Base-by-base conservation (phyloP, 2,797 vertebrate species). In the Erpetoichthys calabaricus region DNA sequence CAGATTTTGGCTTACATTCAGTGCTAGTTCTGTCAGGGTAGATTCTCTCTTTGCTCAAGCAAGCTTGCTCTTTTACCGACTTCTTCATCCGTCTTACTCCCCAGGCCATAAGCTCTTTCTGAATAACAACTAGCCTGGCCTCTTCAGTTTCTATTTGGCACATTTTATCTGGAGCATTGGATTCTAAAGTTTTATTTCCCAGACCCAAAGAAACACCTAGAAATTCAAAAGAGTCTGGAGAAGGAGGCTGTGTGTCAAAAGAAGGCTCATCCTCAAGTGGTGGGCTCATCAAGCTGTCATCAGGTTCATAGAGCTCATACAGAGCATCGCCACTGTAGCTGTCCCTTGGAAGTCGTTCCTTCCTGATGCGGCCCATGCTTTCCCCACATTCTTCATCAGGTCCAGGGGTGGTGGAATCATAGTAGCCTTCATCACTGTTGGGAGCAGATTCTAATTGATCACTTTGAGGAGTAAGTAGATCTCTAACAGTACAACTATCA, bases 251-350 rank as follows among this genome's bases (percentile, higher is more conserved):
- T 8, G 81, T 65, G 56, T 87, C 82, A 0, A 82, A 84, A 53
- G 84, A 70, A 8, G 79, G 73, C 57, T 90, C 87, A 57, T 86
- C 87, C 43, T 78, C 86, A 0, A 84, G 86, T 62, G 82, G 81
- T 8, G 94, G 93, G 62, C 89, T 95, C 64, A 94, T 80, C 51
- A 97, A 82, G 55, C 80, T 76, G 6, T 98, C 93, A 42, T 90
- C 89, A 1, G 89, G 85, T 3, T 90, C 91, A 74, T 90, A 93
- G 58, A 98, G 93, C 67, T 98, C 96, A 5, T 98, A 99, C 43
- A 99, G 89, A 8, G 96, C 96, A 60, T 99, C 96, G 0, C 96
- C 96, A 0, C 96, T 98, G 71, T 98, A 98, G 68, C 94, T 99
- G 73, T 99, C 95, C 49, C 96, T 78, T 43, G 94, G 91, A 53